Conservation (phyloP, 2,113 vertebrate genomes). For the Panthera leo region DNA sequence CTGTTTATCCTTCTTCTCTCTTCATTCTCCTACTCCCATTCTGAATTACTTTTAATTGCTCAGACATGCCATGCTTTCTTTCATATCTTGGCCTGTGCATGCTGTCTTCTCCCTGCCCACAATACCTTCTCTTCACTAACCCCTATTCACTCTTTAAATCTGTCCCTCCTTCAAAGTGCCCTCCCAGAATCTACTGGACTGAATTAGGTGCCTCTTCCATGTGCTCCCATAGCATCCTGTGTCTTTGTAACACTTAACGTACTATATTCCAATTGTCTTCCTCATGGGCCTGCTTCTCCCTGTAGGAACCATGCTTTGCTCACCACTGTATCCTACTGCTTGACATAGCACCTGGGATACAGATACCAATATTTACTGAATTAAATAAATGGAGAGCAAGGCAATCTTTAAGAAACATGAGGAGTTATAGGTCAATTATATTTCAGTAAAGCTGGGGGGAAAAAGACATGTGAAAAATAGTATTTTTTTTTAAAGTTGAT, state of each 20-base stretch:
- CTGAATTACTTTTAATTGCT: neutral
- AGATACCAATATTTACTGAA: neutral
- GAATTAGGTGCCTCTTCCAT: neutral
- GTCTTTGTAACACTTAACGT: neutral
- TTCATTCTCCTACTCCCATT: neutral
- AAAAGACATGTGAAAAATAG: neutral
- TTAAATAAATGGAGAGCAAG: neutral
- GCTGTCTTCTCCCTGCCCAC: neutral
- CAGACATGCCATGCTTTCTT: neutral
- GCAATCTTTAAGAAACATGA: neutral
- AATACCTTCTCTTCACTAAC: neutral
- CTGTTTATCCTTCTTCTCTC: neutral
- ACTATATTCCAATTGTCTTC: neutral
- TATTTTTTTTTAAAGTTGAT: slow-evolving; percentile 7
- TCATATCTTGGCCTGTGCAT: neutral
- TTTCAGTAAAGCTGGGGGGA: neutral
- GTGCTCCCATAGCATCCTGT: neutral
- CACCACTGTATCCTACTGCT: neutral
- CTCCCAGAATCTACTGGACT: neutral
- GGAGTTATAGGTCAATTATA: neutral
- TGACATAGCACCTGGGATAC: neutral
- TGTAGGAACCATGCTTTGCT: neutral
- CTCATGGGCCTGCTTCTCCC: neutral
- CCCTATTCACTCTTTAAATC: neutral
- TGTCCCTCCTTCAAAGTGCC: neutral